Conservation (phyloP, 2,113 vertebrate species). For the Conger conger region DNA sequence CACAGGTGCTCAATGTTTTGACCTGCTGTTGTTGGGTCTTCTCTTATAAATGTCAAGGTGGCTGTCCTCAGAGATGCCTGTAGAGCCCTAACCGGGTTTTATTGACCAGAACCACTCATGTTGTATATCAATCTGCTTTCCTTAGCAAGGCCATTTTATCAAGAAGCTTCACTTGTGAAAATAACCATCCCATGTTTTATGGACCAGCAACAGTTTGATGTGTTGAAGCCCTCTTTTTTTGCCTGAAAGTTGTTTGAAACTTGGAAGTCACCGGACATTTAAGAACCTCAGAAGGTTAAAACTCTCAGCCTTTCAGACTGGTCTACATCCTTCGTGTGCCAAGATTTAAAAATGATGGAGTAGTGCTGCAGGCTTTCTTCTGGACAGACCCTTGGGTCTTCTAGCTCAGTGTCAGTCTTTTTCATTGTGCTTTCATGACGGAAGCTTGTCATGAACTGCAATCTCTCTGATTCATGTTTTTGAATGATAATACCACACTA, state of each 20-base stretch:
- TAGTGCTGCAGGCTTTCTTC: background rate
- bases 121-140: background rate
- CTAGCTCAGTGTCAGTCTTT: background rate
- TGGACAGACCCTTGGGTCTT: background rate
- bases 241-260: background rate
- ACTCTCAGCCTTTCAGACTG: background rate
- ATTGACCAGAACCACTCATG: background rate
- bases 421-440: background rate
- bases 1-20: slow-evolving; percentile 7
- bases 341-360: background rate
- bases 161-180: background rate
- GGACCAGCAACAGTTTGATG: background rate
- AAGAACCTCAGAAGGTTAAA: background rate
- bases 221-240: background rate
- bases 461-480: background rate
- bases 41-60: background rate
- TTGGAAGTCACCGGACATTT: background rate
- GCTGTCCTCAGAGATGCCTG: background rate
- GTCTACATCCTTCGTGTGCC: background rate
- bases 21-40: background rate
- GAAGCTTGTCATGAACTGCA: background rate
- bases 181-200: background rate
- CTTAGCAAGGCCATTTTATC: background rate
- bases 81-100: background rate
- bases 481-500: background rate